phyloP scores from a whole-genome alignment of 2,888 invertebrate genomes.

The Hyposoter dolosus region DNA sequence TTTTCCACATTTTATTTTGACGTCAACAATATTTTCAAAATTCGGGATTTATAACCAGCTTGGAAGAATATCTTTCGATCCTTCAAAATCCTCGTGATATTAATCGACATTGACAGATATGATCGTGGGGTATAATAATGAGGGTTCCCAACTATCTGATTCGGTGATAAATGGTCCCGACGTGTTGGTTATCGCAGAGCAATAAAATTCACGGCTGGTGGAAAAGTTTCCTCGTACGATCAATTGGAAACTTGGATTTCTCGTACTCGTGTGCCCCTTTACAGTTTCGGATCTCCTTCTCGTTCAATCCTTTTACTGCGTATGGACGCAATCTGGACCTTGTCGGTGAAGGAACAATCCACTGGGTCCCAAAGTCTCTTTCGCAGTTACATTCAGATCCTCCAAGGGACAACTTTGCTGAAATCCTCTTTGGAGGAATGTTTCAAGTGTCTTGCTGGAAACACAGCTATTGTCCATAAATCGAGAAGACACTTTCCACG shows the following conservation, averaged over 20 bases:
- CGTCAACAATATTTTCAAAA: not conserved
- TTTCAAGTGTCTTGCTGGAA: slow-evolving; percentile 13
- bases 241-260: slow-evolving; percentile 44
- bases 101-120: slow-evolving; percentile 1
- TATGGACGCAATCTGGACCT: slow-evolving; percentile 48
- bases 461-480: slow-evolving; percentile 47
- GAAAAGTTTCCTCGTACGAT: slow-evolving; percentile 47
- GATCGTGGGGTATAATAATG: slow-evolving; percentile 30
- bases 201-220: slow-evolving; percentile 37
- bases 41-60: not conserved
- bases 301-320: slow-evolving; percentile 40
- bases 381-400: slow-evolving; percentile 26
- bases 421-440: slow-evolving; percentile 35
- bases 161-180: slow-evolving; percentile 35
- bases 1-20: not conserved
- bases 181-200: slow-evolving; percentile 43
- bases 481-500: slow-evolving; percentile 47
- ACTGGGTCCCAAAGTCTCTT: slow-evolving; percentile 27
- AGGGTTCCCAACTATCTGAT: slow-evolving; percentile 2
- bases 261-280: slow-evolving; percentile 10
- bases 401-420: slow-evolving; percentile 29
- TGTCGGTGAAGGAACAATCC: slow-evolving; percentile 23
- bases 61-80: not conserved
- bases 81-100: not conserved
- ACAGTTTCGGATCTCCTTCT: slow-evolving; percentile 9